Evolutionary conservation across 2,113 vertebrate species (phyloP).

Genomic region (Megaleporinus macrocephalus): DNA sequence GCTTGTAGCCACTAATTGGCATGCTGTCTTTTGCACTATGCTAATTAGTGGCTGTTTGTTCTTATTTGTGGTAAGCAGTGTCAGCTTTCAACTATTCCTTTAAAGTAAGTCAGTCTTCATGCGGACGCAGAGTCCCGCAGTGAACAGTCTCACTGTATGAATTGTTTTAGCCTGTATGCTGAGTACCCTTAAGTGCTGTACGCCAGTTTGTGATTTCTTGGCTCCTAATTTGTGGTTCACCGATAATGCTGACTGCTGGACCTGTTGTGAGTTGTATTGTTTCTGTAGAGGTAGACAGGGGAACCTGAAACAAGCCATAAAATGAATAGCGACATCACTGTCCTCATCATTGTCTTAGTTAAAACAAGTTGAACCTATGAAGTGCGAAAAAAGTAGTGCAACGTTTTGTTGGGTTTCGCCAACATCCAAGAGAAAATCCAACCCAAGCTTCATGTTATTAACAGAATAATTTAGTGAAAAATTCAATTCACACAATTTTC

Average conservation of each 20-base stretch:
- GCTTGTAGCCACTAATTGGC: background rate
- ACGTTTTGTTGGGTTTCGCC: background rate
- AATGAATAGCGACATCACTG: background rate
- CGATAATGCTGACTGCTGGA: constrained; percentile 11
- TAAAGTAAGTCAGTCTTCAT: background rate
- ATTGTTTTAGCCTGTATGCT: background rate
- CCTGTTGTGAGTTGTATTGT: background rate
- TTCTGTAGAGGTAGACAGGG: constrained; percentile 46
- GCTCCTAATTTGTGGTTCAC: background rate
- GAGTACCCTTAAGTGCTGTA: constrained; percentile 38
- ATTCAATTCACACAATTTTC: background rate
- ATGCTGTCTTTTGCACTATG: background rate
- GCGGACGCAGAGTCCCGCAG: background rate
- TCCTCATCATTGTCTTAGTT: background rate
- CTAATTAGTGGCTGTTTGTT: background rate
- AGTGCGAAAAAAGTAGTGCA: constrained; percentile 40
- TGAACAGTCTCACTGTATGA: constrained; percentile 29
- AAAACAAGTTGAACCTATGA: constrained; percentile 31
- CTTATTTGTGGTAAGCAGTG: background rate
- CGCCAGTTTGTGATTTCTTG: background rate
- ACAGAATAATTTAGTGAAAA: background rate
- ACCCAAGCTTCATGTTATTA: background rate
- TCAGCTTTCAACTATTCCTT: background rate
- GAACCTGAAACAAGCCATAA: background rate
- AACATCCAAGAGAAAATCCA: background rate